Evolutionary conservation across 2,797 vertebrate species (phyloP).

Genomic region (Podargus strigoides): DNA sequence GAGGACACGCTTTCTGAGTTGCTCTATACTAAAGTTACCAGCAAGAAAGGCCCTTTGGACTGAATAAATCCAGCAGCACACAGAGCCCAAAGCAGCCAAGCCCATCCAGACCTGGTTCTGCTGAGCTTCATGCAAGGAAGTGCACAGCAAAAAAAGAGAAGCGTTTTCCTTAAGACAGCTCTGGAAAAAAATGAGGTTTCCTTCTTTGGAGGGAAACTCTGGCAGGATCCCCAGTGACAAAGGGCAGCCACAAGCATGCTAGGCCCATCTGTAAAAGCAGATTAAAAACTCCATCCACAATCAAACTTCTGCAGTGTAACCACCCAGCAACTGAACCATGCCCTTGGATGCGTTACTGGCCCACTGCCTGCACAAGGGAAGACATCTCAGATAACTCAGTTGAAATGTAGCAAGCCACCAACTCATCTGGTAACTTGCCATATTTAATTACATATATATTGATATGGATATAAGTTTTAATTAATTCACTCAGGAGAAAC

Average conservation of each 20-base stretch:
- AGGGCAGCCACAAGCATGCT: neutral
- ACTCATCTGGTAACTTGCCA: neutral
- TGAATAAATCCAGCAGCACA: neutral
- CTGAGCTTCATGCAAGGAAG: neutral
- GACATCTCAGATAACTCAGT: neutral
- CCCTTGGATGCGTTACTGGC: rapidly evolving
- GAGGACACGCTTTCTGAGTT: neutral
- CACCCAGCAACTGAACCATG: neutral
- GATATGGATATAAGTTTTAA: no score
- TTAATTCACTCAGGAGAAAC: neutral
- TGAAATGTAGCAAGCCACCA: neutral
- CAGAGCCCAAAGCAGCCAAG: neutral
- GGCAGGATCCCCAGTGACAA: neutral
- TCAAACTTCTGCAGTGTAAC: neutral
- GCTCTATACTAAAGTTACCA: neutral
- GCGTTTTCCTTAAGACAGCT: neutral
- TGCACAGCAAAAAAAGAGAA: neutral
- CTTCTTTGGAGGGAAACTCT: neutral
- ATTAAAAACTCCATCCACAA: neutral
- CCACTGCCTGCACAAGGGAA: neutral
- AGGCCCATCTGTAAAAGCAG: neutral
- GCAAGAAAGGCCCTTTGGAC: neutral
- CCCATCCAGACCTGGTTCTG: neutral
- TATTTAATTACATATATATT: neutral
- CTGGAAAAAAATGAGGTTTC: neutral